Evolutionary conservation across 2,888 invertebrate genomes (phyloP).

Genomic region (Flexamia atlantica): DNA sequence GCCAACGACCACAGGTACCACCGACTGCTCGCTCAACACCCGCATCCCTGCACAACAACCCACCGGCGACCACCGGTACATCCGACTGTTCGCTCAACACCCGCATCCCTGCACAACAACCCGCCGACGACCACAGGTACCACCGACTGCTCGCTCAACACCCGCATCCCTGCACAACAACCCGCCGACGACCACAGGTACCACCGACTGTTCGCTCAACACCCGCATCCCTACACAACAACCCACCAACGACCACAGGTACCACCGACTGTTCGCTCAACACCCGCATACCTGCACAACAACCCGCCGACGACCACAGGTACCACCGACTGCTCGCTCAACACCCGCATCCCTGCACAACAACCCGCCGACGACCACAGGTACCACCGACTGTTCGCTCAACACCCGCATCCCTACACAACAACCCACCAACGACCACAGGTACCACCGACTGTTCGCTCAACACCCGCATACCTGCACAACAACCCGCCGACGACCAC

Average conservation of each 20-base stretch:
- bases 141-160: background rate
- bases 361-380: background rate
- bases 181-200: background rate
- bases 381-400: background rate
- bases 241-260: background rate
- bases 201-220: background rate
- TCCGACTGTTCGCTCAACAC: no score
- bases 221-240: background rate
- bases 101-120: background rate
- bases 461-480: no score
- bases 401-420: background rate
- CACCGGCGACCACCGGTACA: no score
- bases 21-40: no score
- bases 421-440: no score
- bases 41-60: no score
- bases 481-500: no score
- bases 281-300: background rate
- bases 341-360: background rate
- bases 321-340: background rate
- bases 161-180: background rate
- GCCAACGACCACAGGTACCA: no score
- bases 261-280: background rate
- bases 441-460: no score
- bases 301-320: background rate
- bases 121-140: background rate